Conservation (phyloP, 2,888 invertebrate genomes). For the Tetheella fluctuosa region DNA sequence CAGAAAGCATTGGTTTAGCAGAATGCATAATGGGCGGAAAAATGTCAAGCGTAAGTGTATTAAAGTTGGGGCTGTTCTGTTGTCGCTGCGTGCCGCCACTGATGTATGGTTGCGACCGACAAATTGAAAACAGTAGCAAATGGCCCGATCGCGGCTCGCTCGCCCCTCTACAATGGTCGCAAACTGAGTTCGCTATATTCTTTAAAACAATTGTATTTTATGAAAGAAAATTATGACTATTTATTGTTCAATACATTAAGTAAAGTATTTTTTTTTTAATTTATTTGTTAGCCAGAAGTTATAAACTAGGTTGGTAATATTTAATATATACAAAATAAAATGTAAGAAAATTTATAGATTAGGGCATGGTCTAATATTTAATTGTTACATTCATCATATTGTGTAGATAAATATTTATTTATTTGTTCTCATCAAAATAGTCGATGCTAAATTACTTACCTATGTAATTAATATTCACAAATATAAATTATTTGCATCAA, state of each 20-base stretch:
- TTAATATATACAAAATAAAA: too few species aligned
- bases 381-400: background rate
- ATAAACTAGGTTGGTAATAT: too few species aligned
- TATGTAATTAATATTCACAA: background rate
- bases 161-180: slow-evolving; percentile 50
- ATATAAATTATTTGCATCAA: background rate
- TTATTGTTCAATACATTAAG: background rate
- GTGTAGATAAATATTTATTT: too few species aligned
- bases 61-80: slow-evolving; percentile 63
- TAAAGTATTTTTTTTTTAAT: background rate
- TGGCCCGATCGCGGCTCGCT: slow-evolving; percentile 66
- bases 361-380: background rate
- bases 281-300: background rate
- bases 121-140: slow-evolving; percentile 79
- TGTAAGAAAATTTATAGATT: too few species aligned
- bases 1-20: slow-evolving; percentile 65
- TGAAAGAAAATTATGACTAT: background rate
- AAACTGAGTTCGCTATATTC: slow-evolving; percentile 11
- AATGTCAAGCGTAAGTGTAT: slow-evolving; percentile 78
- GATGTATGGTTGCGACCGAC: slow-evolving; percentile 73
- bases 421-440: too few species aligned
- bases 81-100: slow-evolving; percentile 64
- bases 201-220: background rate
- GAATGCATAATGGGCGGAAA: slow-evolving; percentile 77
- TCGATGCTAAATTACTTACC: too few species aligned